Evolutionary conservation across 2,113 vertebrate species (phyloP).

Genomic region (Grantiella picta): DNA sequence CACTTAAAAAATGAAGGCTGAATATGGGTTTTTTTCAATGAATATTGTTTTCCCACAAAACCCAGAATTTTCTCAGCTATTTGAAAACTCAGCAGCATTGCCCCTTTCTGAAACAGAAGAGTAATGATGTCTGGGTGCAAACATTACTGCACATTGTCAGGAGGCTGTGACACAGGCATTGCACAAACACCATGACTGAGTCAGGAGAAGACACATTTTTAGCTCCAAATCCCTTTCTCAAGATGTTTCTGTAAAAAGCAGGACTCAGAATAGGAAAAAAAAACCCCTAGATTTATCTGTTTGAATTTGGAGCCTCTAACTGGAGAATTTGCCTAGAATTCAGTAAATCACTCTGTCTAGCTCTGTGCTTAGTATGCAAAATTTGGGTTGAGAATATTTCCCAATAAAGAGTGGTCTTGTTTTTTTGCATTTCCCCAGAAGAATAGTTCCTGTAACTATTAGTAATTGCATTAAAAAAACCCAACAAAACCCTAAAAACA

Average conservation of each 20-base stretch:
- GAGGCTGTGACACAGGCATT: background rate
- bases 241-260: background rate
- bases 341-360: background rate
- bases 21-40: background rate
- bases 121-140: background rate
- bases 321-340: background rate
- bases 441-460: background rate
- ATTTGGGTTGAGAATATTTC: background rate
- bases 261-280: background rate
- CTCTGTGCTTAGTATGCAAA: background rate
- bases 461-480: background rate
- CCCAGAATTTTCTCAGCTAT: background rate
- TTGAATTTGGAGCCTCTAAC: background rate
- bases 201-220: background rate
- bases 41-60: background rate
- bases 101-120: background rate
- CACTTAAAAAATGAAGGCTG: background rate
- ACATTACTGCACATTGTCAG: background rate
- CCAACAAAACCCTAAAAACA: background rate
- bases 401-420: rapidly evolving
- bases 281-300: rapidly evolving
- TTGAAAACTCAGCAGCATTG: background rate
- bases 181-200: background rate
- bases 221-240: background rate
- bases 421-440: background rate